These are phyloP conservation scores for Cryptosula pallasiana DNA, from an alignment of 2,888 invertebrate species.

Conservation along the genomic window DNA sequence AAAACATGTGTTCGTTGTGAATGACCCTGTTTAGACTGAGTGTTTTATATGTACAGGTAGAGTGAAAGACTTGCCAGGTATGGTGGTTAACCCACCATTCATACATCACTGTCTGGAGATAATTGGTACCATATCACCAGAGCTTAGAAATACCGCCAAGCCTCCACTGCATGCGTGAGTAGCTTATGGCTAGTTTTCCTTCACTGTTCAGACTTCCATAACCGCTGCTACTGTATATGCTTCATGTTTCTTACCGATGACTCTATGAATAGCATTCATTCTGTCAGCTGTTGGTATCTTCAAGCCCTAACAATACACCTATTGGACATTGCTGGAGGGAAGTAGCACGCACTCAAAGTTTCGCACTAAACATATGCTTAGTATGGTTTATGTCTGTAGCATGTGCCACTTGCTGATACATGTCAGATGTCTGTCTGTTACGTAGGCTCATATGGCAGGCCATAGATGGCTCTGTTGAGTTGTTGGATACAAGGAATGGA, in stretches of 20 bases:
- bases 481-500: background rate
- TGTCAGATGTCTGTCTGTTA: too few species aligned
- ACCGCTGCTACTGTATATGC: background rate
- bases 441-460: background rate
- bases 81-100: background rate
- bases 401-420: too few species aligned
- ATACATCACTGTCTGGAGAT: slow-evolving; percentile 19
- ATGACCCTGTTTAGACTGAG: too few species aligned
- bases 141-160: background rate
- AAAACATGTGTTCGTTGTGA: too few species aligned
- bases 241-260: background rate
- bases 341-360: too few species aligned
- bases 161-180: background rate
- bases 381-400: too few species aligned
- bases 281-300: background rate
- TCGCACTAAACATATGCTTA: too few species aligned
- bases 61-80: background rate
- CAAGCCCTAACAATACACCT: too few species aligned
- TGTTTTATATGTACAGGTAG: background rate
- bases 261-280: background rate
- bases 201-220: background rate
- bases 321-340: too few species aligned
- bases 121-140: background rate
- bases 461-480: background rate
- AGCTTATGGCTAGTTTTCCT: background rate